A percentile compares a stretch with the other conserved stretches of the same genome.
Evolutionary conservation across 2,113 vertebrate genomes (phyloP).

Genomic region (Pterocles burchelli): DNA sequence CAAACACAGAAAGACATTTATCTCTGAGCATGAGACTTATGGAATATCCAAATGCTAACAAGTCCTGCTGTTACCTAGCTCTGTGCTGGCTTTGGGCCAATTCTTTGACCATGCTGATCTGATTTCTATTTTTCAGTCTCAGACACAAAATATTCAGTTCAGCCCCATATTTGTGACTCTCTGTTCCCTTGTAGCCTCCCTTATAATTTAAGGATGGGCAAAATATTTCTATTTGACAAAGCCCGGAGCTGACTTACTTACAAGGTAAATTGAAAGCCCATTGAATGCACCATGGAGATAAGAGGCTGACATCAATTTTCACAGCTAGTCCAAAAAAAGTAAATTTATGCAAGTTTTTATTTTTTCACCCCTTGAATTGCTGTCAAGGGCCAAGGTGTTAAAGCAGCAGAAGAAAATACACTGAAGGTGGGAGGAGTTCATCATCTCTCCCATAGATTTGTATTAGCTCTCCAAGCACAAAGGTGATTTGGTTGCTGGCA

Average conservation of each 20-base stretch:
- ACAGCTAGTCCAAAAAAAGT: background rate
- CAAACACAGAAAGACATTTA: background rate
- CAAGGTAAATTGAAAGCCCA: background rate
- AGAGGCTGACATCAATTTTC: background rate
- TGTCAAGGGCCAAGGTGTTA: background rate
- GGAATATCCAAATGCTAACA: background rate
- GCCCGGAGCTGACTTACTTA: background rate
- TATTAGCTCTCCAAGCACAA: background rate
- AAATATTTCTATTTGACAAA: background rate
- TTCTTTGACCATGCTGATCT: background rate
- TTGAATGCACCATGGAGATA: background rate
- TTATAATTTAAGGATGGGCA: background rate
- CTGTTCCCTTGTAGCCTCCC: background rate
- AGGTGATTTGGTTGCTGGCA: background rate
- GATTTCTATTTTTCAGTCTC: background rate
- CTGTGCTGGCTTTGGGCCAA: background rate
- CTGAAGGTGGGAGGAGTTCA: background rate
- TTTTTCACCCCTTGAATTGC: background rate
- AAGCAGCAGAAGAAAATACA: background rate
- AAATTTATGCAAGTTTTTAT: background rate
- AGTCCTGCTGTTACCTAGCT: background rate
- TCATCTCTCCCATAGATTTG: background rate
- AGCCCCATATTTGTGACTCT: background rate
- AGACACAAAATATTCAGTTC: background rate
- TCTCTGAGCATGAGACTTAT: background rate